Evolutionary conservation across 1,140 invertebrate genomes (phyloP), one percentile per base, ranked within the genome.

Genomic region (Forficula auricularia): DNA sequence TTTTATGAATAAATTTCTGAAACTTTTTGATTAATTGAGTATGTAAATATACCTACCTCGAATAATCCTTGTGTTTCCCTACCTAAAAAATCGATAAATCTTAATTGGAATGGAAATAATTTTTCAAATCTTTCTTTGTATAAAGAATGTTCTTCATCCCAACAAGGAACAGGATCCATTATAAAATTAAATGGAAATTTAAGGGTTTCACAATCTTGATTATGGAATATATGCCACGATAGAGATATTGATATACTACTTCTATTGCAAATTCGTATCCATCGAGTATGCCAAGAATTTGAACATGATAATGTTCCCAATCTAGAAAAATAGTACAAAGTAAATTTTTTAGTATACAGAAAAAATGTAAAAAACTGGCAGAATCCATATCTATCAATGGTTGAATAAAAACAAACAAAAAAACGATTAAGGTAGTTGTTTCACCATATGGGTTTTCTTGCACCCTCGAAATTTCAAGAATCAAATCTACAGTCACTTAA

Each of bases 191-290:
- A 52, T 2, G 52, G 52, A 14, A 40, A 46, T 3, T 34, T 12
- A 14, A 38, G 31, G 3, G 3, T 0, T 15, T 14, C 10, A 32
- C 38, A 10, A 32, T 9, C 39, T 27, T 27, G 4, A 37, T 42
- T 19, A 20, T 48, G 14, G 27, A 49, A 52, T 27, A 44, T 42
- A 38, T 55, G 45, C 54, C 54, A 55, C 9, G 53, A 36, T 14
- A 55, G 18, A 7, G 30, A 35, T 35, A 54, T 20, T 13, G 51
- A 49, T 20, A 54, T 15, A 0, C 14, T 15, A 34, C 51, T 51
- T n/a, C 36, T 51, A 43, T 55, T 55, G 27, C 46, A 40, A 3
- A 55, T 2, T 7, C 32, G 19, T 34, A 55, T 14, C 31, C 30
- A 48, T 45, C 48, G 43, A 0, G 15, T 22, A 0, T 16, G 4